phyloP scores from a whole-genome alignment of 2,113 vertebrate genomes.

The Phrynosoma blainvillii region DNA sequence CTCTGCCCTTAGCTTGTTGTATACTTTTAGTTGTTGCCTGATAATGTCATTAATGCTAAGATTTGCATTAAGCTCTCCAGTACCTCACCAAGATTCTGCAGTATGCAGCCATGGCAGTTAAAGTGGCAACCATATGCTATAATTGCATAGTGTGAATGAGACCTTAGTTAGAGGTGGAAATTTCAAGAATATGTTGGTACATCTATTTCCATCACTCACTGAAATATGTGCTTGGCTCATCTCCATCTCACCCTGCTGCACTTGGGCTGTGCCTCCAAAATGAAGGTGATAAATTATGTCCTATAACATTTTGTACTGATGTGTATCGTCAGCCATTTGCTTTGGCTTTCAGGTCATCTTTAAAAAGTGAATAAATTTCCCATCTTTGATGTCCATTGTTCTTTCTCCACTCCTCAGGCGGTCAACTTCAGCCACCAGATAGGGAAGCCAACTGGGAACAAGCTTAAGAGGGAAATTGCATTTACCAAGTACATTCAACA shows the following conservation, averaged over 20 bases:
- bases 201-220: neutral
- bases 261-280: neutral
- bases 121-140: no score
- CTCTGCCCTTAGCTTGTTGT: no score
- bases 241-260: neutral
- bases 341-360: neutral
- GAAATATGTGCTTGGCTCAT: neutral
- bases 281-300: neutral
- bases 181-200: neutral
- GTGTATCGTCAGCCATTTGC: neutral
- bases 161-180: no score
- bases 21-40: no score
- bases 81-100: no score
- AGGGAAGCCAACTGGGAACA: neutral
- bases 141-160: no score
- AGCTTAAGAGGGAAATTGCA: neutral
- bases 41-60: no score
- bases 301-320: conserved; percentile 1
- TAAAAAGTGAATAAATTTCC: neutral
- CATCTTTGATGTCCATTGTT: neutral
- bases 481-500: neutral
- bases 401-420: neutral
- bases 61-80: no score
- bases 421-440: neutral
- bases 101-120: no score